Percentiles rank a stretch among this genome's conserved stretches.
These are phyloP conservation scores for Tetramorium alpestre DNA, from an alignment of 1,140 invertebrate genomes.

Conservation along the genomic window DNA sequence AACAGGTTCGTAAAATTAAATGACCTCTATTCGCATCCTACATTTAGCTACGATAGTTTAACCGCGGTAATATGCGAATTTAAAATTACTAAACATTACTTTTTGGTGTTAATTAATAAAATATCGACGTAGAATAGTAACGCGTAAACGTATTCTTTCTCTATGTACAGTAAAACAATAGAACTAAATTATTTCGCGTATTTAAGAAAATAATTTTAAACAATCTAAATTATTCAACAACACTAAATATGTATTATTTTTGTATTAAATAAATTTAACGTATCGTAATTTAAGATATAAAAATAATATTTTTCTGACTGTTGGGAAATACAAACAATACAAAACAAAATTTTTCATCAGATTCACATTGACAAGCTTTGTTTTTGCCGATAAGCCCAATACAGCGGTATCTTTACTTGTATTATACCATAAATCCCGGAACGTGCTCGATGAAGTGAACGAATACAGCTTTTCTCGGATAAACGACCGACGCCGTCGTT, in stretches of 20 bases:
- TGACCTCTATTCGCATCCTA: conserved; percentile 3
- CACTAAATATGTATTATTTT: not conserved
- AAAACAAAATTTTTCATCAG: not conserved
- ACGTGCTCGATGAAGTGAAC: conserved; percentile 42
- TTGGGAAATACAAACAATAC: not conserved
- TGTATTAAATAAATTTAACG: not conserved
- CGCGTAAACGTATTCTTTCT: not conserved
- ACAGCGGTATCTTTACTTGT: not conserved
- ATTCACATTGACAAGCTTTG: conserved; percentile 23
- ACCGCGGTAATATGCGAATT: not conserved
- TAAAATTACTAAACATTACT: not conserved
- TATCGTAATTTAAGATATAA: not conserved
- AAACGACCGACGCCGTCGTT: conserved; percentile 20
- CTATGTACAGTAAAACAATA: not conserved
- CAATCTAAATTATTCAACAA: not conserved
- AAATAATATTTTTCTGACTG: not conserved
- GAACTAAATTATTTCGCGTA: not conserved
- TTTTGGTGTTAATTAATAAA: not conserved
- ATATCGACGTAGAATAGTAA: not conserved
- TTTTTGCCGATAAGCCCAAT: not conserved
- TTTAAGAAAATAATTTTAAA: not conserved
- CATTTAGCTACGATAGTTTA: conserved; percentile 6
- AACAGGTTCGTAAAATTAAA: conserved; percentile 46
- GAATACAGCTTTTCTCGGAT: conserved; percentile 41
- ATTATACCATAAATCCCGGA: conserved; percentile 32